Conservation (phyloP, 2,888 invertebrate genomes). For the Oscheius myriophilus region DNA sequence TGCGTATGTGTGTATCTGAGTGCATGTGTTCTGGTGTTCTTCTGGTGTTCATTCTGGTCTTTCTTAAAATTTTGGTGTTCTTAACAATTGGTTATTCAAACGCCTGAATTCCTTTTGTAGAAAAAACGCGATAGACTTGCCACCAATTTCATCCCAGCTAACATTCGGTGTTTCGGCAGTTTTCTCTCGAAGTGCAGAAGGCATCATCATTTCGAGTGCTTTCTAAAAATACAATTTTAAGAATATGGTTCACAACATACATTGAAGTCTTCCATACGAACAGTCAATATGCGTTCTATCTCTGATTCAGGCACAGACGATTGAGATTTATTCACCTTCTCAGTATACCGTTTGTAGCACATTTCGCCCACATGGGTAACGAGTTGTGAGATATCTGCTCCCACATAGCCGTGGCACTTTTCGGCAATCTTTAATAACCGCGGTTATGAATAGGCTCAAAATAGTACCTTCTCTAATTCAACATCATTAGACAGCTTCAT, state of each 20-base stretch:
- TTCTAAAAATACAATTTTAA: slow-evolving; percentile 78
- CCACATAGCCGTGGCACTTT: slow-evolving; percentile 98
- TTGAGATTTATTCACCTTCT: slow-evolving; percentile 99
- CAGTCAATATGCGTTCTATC: slow-evolving; percentile 93
- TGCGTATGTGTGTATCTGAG: no score
- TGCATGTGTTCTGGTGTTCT: no score
- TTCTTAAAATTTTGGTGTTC: no score
- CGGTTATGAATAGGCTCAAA: no score
- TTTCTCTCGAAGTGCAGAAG: slow-evolving; percentile 96
- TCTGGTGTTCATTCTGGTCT: no score
- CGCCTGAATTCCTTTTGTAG: no score
- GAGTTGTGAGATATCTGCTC: slow-evolving; percentile 96
- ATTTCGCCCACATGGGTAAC: slow-evolving; percentile 95
- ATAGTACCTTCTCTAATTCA: slow-evolving; percentile 84
- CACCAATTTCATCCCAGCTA: slow-evolving; percentile 94
- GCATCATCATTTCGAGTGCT: slow-evolving; percentile 98
- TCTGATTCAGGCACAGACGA: slow-evolving; percentile 99
- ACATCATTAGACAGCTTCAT: slow-evolving; percentile 99
- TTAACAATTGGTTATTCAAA: no score
- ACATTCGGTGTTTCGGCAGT: slow-evolving; percentile 98
- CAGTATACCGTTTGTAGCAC: slow-evolving; percentile 99
- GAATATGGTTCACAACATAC: slow-evolving; percentile 26
- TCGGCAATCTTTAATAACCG: slow-evolving; percentile 90
- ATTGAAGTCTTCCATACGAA: slow-evolving; percentile 76
- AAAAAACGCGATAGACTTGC: no score